These are phyloP conservation scores for Notarius lentiginosus DNA, from an alignment of 2,113 vertebrate genomes.

Conservation along the genomic window DNA sequence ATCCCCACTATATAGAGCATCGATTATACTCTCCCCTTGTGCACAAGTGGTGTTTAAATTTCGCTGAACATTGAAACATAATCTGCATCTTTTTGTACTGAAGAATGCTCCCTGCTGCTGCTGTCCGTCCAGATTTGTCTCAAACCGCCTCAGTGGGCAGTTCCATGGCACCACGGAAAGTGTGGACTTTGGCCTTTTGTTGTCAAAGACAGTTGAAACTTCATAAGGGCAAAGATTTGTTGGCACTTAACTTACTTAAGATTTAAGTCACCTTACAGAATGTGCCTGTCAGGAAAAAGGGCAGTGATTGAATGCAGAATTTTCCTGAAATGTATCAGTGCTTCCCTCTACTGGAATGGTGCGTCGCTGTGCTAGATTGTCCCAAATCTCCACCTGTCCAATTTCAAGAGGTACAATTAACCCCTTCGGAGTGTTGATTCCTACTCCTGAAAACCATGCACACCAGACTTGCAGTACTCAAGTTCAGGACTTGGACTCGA, in stretches of 20 bases:
- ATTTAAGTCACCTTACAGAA: conserved; percentile 20
- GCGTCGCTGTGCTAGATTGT: neutral
- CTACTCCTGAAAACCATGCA: too few species aligned
- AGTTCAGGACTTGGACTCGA: too few species aligned
- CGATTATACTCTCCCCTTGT: conserved; percentile 13
- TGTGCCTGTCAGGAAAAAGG: neutral
- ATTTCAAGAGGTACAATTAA: neutral
- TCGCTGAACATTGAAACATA: conserved; percentile 40
- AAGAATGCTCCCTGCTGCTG: neutral
- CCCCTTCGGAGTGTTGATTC: neutral
- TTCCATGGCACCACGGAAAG: conserved; percentile 23
- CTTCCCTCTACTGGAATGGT: conserved; percentile 10
- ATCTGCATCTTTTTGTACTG: conserved; percentile 14
- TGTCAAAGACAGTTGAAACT: conserved; percentile 44
- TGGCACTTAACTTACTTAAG: conserved; percentile 50
- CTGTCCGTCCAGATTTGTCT: neutral
- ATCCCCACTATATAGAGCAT: neutral
- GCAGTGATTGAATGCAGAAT: neutral
- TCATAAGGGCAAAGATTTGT: conserved; percentile 50
- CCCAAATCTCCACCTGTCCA: neutral
- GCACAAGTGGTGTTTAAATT: conserved; percentile 29
- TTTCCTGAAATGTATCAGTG: neutral
- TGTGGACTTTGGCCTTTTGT: conserved; percentile 33
- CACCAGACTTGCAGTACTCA: too few species aligned
- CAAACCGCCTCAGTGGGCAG: conserved; percentile 12